A percentile compares a stretch with the other conserved stretches of the same genome.
phyloP scores from a whole-genome alignment of 2,888 invertebrate species.

The Lordiphosa andalusiaca region DNA sequence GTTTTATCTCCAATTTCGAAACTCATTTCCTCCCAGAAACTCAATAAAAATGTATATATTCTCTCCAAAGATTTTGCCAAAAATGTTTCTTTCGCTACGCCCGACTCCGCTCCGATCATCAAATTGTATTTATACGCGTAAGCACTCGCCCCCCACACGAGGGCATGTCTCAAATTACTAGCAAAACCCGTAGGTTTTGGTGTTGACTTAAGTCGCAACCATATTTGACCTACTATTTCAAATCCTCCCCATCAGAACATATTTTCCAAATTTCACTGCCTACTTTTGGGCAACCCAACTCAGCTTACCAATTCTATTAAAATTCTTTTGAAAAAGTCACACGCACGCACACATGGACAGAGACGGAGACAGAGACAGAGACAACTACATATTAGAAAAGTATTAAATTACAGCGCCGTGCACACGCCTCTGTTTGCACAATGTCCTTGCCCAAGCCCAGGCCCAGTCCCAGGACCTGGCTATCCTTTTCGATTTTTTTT shows the following conservation, averaged over 20 bases:
- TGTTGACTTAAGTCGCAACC: conserved; percentile 30
- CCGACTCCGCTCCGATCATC: too few species aligned
- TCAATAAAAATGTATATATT: too few species aligned
- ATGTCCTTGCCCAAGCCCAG: conserved; percentile 47
- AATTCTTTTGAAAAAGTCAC: conserved; percentile 59
- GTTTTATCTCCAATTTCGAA: too few species aligned
- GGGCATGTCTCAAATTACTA: too few species aligned
- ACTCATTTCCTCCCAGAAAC: too few species aligned
- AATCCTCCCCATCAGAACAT: conserved; percentile 23
- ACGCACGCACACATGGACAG: conserved; percentile 14
- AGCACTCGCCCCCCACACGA: too few species aligned
- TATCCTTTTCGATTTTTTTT: conserved; percentile 29
- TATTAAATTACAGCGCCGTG: conserved; percentile 65
- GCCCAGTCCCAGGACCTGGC: conserved; percentile 25
- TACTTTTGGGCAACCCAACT: conserved; percentile 54
- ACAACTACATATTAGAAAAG: conserved; percentile 70
- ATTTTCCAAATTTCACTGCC: conserved; percentile 52
- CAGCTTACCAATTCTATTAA: conserved; percentile 74
- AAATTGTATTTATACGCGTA: too few species aligned
- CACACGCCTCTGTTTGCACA: conserved; percentile 68
- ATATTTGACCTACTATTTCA: conserved; percentile 23
- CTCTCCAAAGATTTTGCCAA: too few species aligned
- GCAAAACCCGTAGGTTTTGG: conserved; percentile 14
- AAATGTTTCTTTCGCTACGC: too few species aligned
- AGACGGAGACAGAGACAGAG: conserved; percentile 27